A percentile compares a stretch with the other conserved stretches of the same genome.
Evolutionary conservation across 2,888 invertebrate genomes (phyloP).

Genomic region (Drosophila bunnanda): DNA sequence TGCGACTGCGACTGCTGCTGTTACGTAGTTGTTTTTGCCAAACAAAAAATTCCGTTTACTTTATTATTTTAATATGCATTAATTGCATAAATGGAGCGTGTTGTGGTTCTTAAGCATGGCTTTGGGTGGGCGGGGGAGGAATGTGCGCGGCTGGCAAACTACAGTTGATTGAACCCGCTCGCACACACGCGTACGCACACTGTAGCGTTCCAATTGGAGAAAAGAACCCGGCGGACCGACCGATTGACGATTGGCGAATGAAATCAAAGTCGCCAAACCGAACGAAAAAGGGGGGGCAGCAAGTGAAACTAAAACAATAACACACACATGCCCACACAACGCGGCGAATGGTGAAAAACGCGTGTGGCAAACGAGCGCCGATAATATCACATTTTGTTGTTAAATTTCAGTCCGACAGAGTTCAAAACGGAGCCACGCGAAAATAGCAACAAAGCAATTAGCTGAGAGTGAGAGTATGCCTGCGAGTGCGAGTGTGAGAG

Average conservation of each 20-base stretch:
- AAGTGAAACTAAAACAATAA: slow-evolving; percentile 31
- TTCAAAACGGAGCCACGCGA: slow-evolving; percentile 38
- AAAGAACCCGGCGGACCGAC: slow-evolving; percentile 35
- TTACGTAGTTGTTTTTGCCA: slow-evolving; percentile 77
- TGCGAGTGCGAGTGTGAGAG: neutral
- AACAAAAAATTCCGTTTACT: slow-evolving; percentile 43
- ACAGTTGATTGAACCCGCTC: slow-evolving; percentile 69
- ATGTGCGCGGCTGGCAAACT: slow-evolving; percentile 36
- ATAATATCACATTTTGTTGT: slow-evolving; percentile 42
- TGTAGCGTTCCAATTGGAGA: slow-evolving; percentile 36
- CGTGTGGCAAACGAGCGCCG: slow-evolving; percentile 18
- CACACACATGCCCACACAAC: slow-evolving; percentile 25
- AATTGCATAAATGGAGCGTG: slow-evolving; percentile 54
- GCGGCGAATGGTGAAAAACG: slow-evolving; percentile 39
- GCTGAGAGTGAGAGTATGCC: slow-evolving; percentile 34
- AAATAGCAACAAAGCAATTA: slow-evolving; percentile 33
- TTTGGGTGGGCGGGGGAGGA: slow-evolving; percentile 8
- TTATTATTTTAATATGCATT: slow-evolving; percentile 40
- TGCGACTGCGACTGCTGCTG: slow-evolving; percentile 33
- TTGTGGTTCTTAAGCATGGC: slow-evolving; percentile 18
- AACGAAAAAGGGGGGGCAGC: slow-evolving; percentile 19
- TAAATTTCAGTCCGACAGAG: slow-evolving; percentile 16
- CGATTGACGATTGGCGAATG: slow-evolving; percentile 65
- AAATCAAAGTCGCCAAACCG: slow-evolving; percentile 69
- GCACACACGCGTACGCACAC: slow-evolving; percentile 17